Percentiles rank a stretch among this genome's conserved stretches.
These are phyloP conservation scores for Amniataba percoides DNA, from an alignment of 2,797 vertebrate genomes.

Conservation along the genomic window DNA sequence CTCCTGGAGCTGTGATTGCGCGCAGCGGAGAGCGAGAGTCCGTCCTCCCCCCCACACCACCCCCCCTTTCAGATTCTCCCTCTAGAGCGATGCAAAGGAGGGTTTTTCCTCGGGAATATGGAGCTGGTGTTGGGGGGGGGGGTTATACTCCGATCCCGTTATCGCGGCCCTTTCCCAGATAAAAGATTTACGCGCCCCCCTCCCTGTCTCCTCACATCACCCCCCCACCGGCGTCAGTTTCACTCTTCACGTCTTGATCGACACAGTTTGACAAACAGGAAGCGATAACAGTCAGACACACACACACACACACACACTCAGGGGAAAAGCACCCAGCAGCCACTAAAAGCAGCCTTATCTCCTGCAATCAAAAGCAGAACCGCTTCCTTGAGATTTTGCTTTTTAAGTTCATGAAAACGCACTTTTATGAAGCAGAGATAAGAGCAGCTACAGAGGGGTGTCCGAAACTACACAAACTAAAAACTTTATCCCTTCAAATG, in stretches of 20 bases:
- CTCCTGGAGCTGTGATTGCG: slow-evolving; percentile 67
- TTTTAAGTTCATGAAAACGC: slow-evolving; percentile 40
- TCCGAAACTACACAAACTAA: slow-evolving; percentile 9
- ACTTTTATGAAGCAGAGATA: slow-evolving; percentile 14
- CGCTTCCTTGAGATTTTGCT: slow-evolving; percentile 1
- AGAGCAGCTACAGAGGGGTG: slow-evolving; percentile 10
- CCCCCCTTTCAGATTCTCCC: slow-evolving; percentile 7
- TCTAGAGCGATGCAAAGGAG: slow-evolving; percentile 34
- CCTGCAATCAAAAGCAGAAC: slow-evolving; percentile 24
- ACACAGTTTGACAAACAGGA: slow-evolving; percentile 61
- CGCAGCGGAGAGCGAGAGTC: slow-evolving; percentile 52
- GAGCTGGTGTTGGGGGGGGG: slow-evolving; percentile 20
- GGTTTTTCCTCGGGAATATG: slow-evolving; percentile 29
- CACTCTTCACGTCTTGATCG: slow-evolving; percentile 44
- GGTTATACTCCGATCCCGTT: slow-evolving; percentile 38
- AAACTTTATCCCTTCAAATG: slow-evolving; percentile 6
- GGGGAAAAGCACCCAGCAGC: slow-evolving; percentile 25
- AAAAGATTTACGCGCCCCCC: slow-evolving; percentile 67
- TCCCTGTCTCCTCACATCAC: slow-evolving; percentile 46
- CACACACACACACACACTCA: neutral
- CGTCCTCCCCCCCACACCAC: too few species aligned
- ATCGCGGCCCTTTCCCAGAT: slow-evolving; percentile 58
- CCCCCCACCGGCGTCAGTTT: slow-evolving; percentile 64
- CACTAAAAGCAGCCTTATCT: slow-evolving; percentile 25
- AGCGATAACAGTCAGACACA: slow-evolving; percentile 46